These are phyloP conservation scores for Syndactyla subalaris DNA, from an alignment of 2,797 vertebrate genomes.

Conservation along the genomic window DNA sequence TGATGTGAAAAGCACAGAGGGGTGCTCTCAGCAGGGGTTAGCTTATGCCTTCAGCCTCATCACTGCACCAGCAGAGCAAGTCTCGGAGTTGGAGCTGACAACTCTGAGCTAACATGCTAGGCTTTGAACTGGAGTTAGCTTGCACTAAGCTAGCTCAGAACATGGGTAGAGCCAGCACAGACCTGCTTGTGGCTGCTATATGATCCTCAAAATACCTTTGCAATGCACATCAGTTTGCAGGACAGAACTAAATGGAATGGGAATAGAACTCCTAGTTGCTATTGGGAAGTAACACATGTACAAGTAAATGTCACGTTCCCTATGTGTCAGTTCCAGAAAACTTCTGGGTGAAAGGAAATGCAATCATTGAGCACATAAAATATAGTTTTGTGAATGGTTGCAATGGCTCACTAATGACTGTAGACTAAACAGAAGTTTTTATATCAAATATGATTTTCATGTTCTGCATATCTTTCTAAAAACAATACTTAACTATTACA, in stretches of 20 bases:
- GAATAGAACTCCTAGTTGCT: background rate
- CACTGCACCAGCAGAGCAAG: background rate
- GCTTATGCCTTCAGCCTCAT: background rate
- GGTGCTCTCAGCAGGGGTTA: background rate
- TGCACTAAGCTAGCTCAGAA: background rate
- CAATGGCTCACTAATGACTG: background rate
- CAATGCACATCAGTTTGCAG: background rate
- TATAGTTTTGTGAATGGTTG: background rate
- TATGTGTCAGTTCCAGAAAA: background rate
- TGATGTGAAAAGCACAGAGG: background rate
- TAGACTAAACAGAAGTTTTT: background rate
- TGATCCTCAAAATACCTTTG: background rate
- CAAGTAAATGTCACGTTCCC: rapidly evolving
- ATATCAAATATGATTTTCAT: background rate
- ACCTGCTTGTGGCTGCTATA: background rate
- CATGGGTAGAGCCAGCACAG: background rate
- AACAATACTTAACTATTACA: background rate
- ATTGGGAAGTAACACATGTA: background rate
- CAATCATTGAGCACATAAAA: rapidly evolving
- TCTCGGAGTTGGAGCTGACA: background rate
- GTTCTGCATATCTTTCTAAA: background rate
- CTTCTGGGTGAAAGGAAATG: background rate
- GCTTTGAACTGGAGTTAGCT: background rate
- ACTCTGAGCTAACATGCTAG: background rate
- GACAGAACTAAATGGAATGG: background rate